Evolutionary conservation across 1,140 invertebrate species (phyloP).

Genomic region (Lepidurus couesii): DNA sequence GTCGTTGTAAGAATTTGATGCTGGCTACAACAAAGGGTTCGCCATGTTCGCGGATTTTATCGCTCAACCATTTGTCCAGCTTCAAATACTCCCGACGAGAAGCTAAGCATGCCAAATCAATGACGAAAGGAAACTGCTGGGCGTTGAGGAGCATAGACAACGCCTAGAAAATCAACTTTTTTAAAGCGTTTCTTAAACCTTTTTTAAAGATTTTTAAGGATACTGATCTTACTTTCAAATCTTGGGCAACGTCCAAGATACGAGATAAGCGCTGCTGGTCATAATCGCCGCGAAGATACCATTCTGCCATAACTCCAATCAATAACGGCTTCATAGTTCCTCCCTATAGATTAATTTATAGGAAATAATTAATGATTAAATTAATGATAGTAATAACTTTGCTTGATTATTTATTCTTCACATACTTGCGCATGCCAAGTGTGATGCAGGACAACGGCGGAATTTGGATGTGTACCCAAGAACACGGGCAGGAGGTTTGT

Average conservation of each 20-base stretch:
- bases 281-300: slow-evolving; percentile 84
- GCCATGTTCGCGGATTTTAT: slow-evolving; percentile 93
- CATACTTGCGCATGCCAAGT: slow-evolving; percentile 69
- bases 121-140: slow-evolving; percentile 89
- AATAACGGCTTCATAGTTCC: slow-evolving; percentile 68
- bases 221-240: slow-evolving; percentile 61
- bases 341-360: slow-evolving; percentile 38
- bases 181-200: too few species aligned
- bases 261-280: slow-evolving; percentile 88
- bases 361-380: neutral
- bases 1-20: slow-evolving; percentile 64
- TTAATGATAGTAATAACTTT: neutral
- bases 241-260: slow-evolving; percentile 95
- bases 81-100: slow-evolving; percentile 94
- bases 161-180: slow-evolving; percentile 48
- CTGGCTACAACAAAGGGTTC: slow-evolving; percentile 77
- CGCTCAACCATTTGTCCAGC: slow-evolving; percentile 94
- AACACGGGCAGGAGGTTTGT: slow-evolving; percentile 82
- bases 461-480: slow-evolving; percentile 88
- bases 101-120: slow-evolving; percentile 93
- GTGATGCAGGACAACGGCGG: slow-evolving; percentile 83
- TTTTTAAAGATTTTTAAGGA: slow-evolving; percentile 37
- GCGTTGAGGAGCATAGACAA: slow-evolving; percentile 87
- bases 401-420: neutral
- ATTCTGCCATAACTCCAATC: slow-evolving; percentile 95